These are phyloP conservation scores for Zootermopsis nevadensis DNA, from an alignment of 2,888 invertebrate species.

Conservation along the genomic window DNA sequence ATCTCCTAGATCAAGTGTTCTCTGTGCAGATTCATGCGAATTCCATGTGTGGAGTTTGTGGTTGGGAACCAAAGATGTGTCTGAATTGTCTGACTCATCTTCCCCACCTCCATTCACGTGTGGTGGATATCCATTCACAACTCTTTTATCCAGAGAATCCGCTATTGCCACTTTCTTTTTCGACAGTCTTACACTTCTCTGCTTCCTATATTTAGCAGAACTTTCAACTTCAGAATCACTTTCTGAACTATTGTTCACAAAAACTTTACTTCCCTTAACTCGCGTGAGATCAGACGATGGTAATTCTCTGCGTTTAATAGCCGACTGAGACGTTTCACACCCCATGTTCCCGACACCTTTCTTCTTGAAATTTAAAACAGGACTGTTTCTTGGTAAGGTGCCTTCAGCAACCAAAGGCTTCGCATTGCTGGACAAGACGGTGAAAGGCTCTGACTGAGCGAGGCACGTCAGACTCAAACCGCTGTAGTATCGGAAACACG, in stretches of 20 bases:
- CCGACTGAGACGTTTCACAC: slow-evolving; percentile 24
- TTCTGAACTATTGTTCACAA: slow-evolving; percentile 50
- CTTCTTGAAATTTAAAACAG: slow-evolving; percentile 17
- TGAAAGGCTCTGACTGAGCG: slow-evolving; percentile 73
- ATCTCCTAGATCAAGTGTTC: slow-evolving; percentile 56
- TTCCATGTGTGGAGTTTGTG: slow-evolving; percentile 68
- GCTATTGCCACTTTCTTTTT: slow-evolving; percentile 55
- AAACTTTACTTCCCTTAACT: slow-evolving; percentile 32
- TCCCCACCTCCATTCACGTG: slow-evolving; percentile 30
- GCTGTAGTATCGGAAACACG: slow-evolving; percentile 78
- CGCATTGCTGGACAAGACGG: slow-evolving; percentile 63
- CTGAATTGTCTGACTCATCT: slow-evolving; percentile 49
- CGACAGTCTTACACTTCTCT: slow-evolving; percentile 55
- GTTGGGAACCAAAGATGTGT: neutral
- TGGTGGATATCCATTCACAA: slow-evolving; percentile 41
- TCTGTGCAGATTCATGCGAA: slow-evolving; percentile 64
- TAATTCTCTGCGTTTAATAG: slow-evolving; percentile 43
- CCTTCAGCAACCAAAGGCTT: neutral
- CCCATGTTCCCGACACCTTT: slow-evolving; percentile 36
- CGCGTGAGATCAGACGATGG: slow-evolving; percentile 47
- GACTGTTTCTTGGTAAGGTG: neutral
- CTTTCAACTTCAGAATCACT: slow-evolving; percentile 55
- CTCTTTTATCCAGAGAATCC: neutral
- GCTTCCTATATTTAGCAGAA: slow-evolving; percentile 53
- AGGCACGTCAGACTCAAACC: slow-evolving; percentile 73